These are phyloP conservation scores for Phoebastria nigripes DNA, from an alignment of 2,797 vertebrate genomes.

Conservation along the genomic window DNA sequence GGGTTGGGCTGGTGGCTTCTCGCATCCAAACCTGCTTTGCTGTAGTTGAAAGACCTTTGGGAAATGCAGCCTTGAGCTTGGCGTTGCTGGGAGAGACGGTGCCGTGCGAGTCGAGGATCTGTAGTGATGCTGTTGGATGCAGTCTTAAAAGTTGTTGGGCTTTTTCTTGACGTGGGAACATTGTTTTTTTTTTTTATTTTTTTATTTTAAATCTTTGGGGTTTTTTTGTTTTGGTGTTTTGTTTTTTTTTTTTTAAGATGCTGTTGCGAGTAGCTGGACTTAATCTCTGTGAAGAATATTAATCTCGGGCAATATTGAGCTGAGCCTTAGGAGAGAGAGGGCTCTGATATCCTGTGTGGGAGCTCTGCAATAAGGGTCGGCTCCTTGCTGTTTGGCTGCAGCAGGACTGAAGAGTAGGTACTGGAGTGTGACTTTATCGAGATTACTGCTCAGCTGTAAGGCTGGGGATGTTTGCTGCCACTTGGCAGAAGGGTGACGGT, in stretches of 20 bases:
- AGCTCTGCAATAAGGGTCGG: background rate
- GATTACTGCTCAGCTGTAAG: background rate
- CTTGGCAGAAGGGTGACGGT: background rate
- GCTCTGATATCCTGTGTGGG: background rate
- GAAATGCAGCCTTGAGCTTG: background rate
- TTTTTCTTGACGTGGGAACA: background rate
- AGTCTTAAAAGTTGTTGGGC: background rate
- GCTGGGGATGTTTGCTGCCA: background rate
- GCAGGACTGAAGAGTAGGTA: background rate
- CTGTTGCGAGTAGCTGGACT: background rate
- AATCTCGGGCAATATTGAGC: background rate
- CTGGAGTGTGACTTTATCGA: background rate
- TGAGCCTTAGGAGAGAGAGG: background rate
- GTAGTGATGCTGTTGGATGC: background rate
- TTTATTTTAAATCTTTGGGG: no score
- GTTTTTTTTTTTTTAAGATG: background rate
- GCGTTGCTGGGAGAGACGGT: background rate
- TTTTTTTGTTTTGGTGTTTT: no score
- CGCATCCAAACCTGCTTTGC: accelerated
- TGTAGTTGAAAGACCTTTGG: background rate
- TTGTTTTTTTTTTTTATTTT: background rate
- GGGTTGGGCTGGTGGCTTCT: background rate
- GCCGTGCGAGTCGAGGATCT: accelerated
- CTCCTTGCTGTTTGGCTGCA: background rate
- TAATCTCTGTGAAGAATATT: background rate